Base-by-base conservation (phyloP, 2,888 invertebrate species). In the Eupithecia tripunctaria region DNA sequence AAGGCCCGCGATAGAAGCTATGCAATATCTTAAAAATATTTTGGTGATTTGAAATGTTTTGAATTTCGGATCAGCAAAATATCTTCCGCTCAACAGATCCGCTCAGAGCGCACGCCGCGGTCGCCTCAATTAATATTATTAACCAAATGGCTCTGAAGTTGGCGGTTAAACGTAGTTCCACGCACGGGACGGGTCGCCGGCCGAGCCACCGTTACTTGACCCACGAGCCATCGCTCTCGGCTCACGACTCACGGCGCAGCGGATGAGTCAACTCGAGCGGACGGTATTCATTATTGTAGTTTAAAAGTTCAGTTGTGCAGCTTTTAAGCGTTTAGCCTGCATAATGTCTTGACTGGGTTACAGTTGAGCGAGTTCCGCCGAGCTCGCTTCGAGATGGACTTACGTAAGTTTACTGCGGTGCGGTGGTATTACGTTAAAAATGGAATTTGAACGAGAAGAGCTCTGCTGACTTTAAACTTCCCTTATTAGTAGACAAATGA, bases 81-180 rank as follows among this genome's bases (percentile, higher is more conserved):
- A 47, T 7, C 1, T n/a, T 47, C 47, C 69, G 47, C 10, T 43
- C 5, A 4, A 14, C 1, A 27, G n/a, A 10, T 47, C 64, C 56
- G 64, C 68, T 63, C 1, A 15, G 15, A 29, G 41, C 36, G 18
- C 21, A 36, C 12, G 2, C 41, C 15, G 43, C 18, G 27, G 38
- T 38, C 7, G 41, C 47, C 47, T 47, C n/a, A n/a, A 47, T 56
- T 41, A 59, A 59, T 70, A 65, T 59, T 65, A 65, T 59, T 70
- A 65, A 70, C 41, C 41, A 70, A 70, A 70, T 66, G 43, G 59
- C 65, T 59, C n/a, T n/a, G 51, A 59, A 70, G 41, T 70, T 38
- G 27, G 51, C 29, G 27, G 70, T 70, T 65, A 41, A 21, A 41
- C 59, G 63, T 38, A 65, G 70, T 59, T 65, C 21, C 43, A 43